Evolutionary conservation across 2,113 vertebrate genomes (phyloP), one percentile per base, ranked within the genome.

Genomic region (Cebus imitator): DNA sequence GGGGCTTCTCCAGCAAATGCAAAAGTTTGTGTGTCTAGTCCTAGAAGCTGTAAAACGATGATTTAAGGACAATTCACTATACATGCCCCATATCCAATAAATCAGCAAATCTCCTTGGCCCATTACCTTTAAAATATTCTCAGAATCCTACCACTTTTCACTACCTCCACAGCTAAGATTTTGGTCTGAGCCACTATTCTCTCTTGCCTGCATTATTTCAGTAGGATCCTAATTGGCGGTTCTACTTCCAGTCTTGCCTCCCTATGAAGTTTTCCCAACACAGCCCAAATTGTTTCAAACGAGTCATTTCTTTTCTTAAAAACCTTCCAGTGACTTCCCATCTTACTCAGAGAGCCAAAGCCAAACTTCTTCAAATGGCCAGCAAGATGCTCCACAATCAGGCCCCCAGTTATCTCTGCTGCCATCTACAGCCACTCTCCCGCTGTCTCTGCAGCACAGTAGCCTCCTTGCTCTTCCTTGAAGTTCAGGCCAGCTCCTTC

Each of bases 221-320:
- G 1, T 8, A 57, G 43, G n/a, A 3, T 66, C 58, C 35, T 48
- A 45, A 50, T 5, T 70, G 5, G 16, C 23, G 2, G 35, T 48
- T 78, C 37, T 20, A 37, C 35, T 93, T 66, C 75, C 43, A 86
- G 4, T 50, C 25, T 93, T 90, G 1, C 23, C 8, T 90, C 35
- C 55, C 64, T 4, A 50, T 30, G 43, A 11, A 66, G 8, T 68
- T 83, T 55, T 40, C 35, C 84, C 45, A 92, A 37, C 12, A 52
- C 16, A n/a, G 32, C 6, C 85, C 20, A 40, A 58, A 85, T 21
- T 68, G 3, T 12, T 84, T 50, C 83, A 64, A 94, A 92, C 40
- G 78, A 72, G n/a, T 43, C 8, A 37, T 61, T 43, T 75, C 5
- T 43, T 95, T 66, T 37, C 48, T 68, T 93, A 96, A 97, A 75